phyloP scores from a whole-genome alignment of 2,888 invertebrate species.

The Synanthedon myopaeformis region DNA sequence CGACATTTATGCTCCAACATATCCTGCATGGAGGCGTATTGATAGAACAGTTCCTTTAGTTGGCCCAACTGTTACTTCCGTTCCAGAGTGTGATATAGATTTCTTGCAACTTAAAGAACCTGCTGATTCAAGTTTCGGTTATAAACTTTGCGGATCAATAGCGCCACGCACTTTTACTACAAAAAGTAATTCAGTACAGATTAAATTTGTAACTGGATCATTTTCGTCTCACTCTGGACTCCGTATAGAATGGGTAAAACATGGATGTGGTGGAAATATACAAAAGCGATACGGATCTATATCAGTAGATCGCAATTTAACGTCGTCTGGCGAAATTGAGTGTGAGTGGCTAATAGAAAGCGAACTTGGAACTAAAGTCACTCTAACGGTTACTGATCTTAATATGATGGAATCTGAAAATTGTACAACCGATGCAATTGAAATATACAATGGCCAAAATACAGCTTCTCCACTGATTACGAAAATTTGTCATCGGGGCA shows the following conservation, averaged over 20 bases:
- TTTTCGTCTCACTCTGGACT: slow-evolving; percentile 75
- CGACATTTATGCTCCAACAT: slow-evolving; percentile 24
- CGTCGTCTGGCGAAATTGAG: slow-evolving; percentile 65
- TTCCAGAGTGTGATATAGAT: slow-evolving; percentile 67
- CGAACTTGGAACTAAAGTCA: slow-evolving; percentile 73
- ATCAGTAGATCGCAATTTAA: slow-evolving; percentile 72
- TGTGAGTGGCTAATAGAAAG: slow-evolving; percentile 86
- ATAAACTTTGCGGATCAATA: slow-evolving; percentile 54
- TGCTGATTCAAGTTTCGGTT: slow-evolving; percentile 32
- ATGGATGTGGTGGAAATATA: slow-evolving; percentile 81
- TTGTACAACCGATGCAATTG: slow-evolving; percentile 75
- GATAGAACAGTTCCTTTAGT: not conserved
- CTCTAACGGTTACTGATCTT: slow-evolving; percentile 73
- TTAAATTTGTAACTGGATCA: slow-evolving; percentile 75
- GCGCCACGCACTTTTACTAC: slow-evolving; percentile 69
- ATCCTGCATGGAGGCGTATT: not conserved
- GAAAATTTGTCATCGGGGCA: slow-evolving; percentile 71
- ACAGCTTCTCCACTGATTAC: slow-evolving; percentile 66
- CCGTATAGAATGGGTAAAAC: slow-evolving; percentile 82
- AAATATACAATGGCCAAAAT: slow-evolving; percentile 77
- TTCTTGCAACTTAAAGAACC: slow-evolving; percentile 67
- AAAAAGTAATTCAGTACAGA: slow-evolving; percentile 66
- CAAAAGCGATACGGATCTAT: slow-evolving; percentile 68
- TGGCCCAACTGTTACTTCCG: not conserved
- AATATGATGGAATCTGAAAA: slow-evolving; percentile 68